Evolutionary conservation across 2,797 vertebrate species (phyloP).

Genomic region (Mormyrus proboscirostris): DNA sequence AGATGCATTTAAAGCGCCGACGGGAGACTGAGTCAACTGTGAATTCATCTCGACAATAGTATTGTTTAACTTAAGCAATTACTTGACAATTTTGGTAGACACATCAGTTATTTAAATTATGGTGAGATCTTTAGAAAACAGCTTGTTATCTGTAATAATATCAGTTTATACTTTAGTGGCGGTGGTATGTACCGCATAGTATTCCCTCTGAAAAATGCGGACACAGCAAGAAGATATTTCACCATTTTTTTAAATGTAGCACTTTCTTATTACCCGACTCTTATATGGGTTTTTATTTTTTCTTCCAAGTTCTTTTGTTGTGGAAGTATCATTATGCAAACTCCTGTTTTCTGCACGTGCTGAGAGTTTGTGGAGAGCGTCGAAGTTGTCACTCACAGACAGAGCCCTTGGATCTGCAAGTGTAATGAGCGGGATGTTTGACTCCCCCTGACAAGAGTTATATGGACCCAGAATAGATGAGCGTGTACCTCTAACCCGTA

Average conservation of each 20-base stretch:
- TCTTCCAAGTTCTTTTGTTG: not conserved
- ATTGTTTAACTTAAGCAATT: constrained; percentile 54
- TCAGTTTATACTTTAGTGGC: not conserved
- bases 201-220: not conserved
- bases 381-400: constrained; percentile 21
- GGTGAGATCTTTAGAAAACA: constrained; percentile 44
- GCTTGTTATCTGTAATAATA: constrained; percentile 40
- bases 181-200: not conserved
- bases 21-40: constrained; percentile 34
- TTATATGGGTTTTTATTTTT: constrained; percentile 3
- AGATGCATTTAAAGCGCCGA: constrained; percentile 29
- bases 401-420: constrained; percentile 36
- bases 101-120: constrained; percentile 50
- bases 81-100: constrained; percentile 47
- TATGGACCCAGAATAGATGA: constrained; percentile 36
- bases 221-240: not conserved
- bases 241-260: not conserved
- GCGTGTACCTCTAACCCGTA: constrained; percentile 33
- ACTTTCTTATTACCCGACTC: not conserved
- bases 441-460: constrained; percentile 21
- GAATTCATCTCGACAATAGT: constrained; percentile 43
- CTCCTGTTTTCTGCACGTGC: not conserved
- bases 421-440: constrained; percentile 29
- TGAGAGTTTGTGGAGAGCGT: constrained; percentile 15
- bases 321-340: constrained; percentile 19